phyloP scores from a whole-genome alignment of 2,797 vertebrate genomes.

The Ispidina picta region DNA sequence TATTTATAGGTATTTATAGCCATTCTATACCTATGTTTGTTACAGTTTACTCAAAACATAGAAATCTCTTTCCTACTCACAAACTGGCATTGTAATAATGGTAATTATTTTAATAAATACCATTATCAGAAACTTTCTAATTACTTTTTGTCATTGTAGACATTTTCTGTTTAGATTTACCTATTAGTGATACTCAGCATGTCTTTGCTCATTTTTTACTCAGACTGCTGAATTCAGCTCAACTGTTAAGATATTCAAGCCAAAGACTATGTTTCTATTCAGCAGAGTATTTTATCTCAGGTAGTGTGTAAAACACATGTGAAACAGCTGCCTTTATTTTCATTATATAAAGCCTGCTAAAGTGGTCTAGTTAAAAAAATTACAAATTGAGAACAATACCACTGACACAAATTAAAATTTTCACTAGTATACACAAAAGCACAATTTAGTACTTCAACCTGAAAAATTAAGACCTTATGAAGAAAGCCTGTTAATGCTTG shows the following conservation, averaged over 20 bases:
- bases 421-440: not conserved
- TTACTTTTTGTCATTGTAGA: not conserved
- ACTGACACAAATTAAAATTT: not conserved
- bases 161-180: not conserved
- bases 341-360: not conserved
- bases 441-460: not conserved
- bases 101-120: not conserved
- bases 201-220: not conserved
- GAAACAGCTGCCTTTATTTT: not conserved
- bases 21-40: not conserved
- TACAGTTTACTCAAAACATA: rapidly evolving
- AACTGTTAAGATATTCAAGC: not conserved
- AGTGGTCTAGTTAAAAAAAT: not conserved
- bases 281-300: not conserved
- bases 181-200: not conserved
- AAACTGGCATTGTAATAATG: not conserved
- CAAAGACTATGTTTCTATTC: not conserved
- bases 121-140: not conserved
- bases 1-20: not conserved
- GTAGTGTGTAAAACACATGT: not conserved
- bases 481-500: not conserved
- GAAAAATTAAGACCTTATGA: not conserved
- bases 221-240: not conserved
- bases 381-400: not conserved
- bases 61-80: not conserved